Base-by-base conservation (phyloP, 2,113 vertebrate genomes). In the Pelecanus crispus region DNA sequence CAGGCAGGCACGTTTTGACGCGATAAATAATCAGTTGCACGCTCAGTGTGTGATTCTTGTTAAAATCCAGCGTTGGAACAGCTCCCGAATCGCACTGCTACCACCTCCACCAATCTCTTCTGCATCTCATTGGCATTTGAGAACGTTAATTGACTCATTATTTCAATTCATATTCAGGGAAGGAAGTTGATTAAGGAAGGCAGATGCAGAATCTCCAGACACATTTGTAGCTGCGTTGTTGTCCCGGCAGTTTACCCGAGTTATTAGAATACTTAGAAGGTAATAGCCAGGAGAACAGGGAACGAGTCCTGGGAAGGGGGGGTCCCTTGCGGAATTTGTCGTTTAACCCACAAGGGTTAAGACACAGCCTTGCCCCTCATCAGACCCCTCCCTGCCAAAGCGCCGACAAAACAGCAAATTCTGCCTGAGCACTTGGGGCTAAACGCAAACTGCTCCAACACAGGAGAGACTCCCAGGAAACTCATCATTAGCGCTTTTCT, bases 121-220 rank as follows among this genome's bases (percentile, higher is more conserved):
- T 98, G 98, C 98, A 98, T 98, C 98, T 99, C 98, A 98, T 98
- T 98, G 98, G 97, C 98, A 98, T 98, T 99, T 99, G 98, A 98
- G 98, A 97, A 98, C 98, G 95, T 98, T 99, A 99, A 99, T 99
- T 99, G 98, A 99, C 99, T 99, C 98, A 99, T 99, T 99, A 99
- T 98, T 98, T 97, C 97, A 97, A 98, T 98, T 98, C 97, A 97
- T 98, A 98, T 98, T 98, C 97, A 97, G 98, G 97, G 98, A 97
- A 98, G 97, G 96, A 98, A 97, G 98, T 96, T 98, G 98, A 99
- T 98, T 98, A 98, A 98, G 97, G 97, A 77, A 98, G 98, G 98
- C 98, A 99, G 98, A 98, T 98, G 98, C 98, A 98, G 98, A 97
- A 96, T 98, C 98, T 98, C 98, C 97, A 98, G 98, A 98, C 98